Conservation (phyloP, 2,113 vertebrate genomes). For the Panthera leo region DNA sequence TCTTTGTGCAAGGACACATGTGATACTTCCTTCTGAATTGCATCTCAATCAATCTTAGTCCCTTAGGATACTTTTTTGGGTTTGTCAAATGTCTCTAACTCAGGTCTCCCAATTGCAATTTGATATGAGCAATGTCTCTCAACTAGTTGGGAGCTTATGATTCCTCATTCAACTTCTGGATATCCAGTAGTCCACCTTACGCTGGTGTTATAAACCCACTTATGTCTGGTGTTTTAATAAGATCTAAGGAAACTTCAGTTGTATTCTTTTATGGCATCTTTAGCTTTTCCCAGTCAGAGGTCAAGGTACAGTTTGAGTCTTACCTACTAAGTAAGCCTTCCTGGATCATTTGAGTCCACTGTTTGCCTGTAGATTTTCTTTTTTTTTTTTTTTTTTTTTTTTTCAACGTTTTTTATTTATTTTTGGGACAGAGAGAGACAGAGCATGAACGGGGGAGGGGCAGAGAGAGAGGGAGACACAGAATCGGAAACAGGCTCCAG, state of each 20-base stretch:
- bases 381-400: too few relatives aligned
- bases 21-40: neutral
- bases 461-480: too few relatives aligned
- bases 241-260: neutral
- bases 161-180: neutral
- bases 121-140: neutral
- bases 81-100: neutral
- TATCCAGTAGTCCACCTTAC: neutral
- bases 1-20: neutral
- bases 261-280: neutral
- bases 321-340: neutral
- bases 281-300: neutral
- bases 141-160: neutral
- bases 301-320: neutral
- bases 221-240: neutral
- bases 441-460: too few relatives aligned
- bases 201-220: neutral
- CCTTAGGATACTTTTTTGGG: neutral
- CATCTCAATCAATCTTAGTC: neutral
- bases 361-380: neutral
- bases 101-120: neutral
- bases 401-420: too few relatives aligned
- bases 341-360: neutral
- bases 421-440: too few relatives aligned
- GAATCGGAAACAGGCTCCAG: too few relatives aligned